Evolutionary conservation across 2,888 invertebrate species (phyloP).

Genomic region (Philhelius pedissequus): DNA sequence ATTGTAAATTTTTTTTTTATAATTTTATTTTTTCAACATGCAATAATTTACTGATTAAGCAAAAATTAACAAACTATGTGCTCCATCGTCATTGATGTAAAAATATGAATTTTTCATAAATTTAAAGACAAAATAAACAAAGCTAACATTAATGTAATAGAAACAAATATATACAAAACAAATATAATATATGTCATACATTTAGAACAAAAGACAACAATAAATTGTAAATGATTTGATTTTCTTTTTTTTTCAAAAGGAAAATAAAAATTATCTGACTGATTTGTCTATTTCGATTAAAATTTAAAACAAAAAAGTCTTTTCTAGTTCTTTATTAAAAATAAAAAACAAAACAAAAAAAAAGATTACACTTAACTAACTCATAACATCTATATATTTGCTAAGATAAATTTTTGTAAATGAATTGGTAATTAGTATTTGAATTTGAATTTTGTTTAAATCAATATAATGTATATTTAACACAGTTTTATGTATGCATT

Average conservation of each 20-base stretch:
- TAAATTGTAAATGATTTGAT: conserved; percentile 10
- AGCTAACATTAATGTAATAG: conserved; percentile 18
- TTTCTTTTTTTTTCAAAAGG: conserved; percentile 9
- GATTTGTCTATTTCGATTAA: conserved; percentile 55
- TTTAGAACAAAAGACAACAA: neutral
- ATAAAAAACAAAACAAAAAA: conserved; percentile 3
- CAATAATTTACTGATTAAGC: conserved; percentile 55
- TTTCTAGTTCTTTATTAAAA: conserved; percentile 5
- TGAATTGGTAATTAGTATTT: neutral
- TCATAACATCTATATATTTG: neutral
- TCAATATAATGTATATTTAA: neutral
- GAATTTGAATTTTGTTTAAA: neutral
- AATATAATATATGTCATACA: neutral
- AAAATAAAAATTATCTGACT: conserved; percentile 47
- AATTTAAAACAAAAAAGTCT: neutral
- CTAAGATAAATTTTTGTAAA: conserved; percentile 34
- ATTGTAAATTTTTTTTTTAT: conserved; percentile 5
- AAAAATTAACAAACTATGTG: conserved; percentile 60
- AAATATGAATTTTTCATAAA: conserved; percentile 58
- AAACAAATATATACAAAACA: neutral
- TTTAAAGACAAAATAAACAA: conserved; percentile 22
- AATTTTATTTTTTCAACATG: conserved; percentile 12
- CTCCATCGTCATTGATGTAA: conserved; percentile 68
- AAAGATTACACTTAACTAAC: conserved; percentile 17
- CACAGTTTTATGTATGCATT: neutral